A percentile compares a stretch with the other conserved stretches of the same genome.
These are phyloP conservation scores for Petrolisthes cinctipes DNA, from an alignment of 2,888 invertebrate genomes.

Conservation along the genomic window DNA sequence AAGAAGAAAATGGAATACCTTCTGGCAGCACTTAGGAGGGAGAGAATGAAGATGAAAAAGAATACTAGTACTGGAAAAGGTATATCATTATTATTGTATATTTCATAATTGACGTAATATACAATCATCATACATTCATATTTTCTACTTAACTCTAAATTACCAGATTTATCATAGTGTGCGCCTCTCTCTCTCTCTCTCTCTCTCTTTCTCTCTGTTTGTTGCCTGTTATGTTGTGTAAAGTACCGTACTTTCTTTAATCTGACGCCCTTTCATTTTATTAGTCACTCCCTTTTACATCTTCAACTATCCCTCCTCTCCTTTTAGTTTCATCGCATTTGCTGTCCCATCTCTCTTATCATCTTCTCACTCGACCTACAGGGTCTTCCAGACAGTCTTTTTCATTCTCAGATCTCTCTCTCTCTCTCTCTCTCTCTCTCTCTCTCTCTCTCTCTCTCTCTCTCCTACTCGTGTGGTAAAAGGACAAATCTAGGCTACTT, in stretches of 20 bases:
- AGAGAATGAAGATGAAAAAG: constrained; percentile 24
- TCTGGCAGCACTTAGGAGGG: constrained; percentile 27
- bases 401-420: background rate
- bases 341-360: too few species aligned
- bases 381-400: too few species aligned
- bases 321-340: too few species aligned
- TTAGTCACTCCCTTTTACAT: too few species aligned
- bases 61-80: background rate
- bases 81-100: background rate
- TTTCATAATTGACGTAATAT: background rate
- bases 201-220: background rate
- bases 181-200: background rate
- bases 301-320: too few species aligned
- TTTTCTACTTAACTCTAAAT: background rate
- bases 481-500: background rate
- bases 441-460: background rate
- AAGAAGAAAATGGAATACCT: constrained; percentile 35
- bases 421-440: background rate
- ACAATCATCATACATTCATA: background rate
- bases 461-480: background rate
- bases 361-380: too few species aligned
- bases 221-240: too few species aligned
- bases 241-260: too few species aligned
- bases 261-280: too few species aligned
- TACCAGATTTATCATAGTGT: background rate